These are phyloP conservation scores for Cotesia typhae DNA, from an alignment of 1,140 invertebrate species.

Conservation along the genomic window DNA sequence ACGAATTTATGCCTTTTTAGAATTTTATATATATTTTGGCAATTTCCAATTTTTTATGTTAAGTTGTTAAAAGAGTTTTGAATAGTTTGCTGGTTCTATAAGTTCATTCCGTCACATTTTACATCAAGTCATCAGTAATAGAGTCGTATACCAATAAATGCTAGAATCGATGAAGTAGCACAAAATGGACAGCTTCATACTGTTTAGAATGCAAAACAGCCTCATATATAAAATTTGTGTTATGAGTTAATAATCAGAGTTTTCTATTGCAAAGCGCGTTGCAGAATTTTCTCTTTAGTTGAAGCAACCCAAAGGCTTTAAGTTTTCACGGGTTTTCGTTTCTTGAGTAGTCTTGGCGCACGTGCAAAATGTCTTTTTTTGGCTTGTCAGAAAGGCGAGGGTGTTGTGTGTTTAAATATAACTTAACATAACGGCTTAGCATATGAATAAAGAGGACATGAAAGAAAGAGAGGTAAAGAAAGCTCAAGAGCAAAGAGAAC, in stretches of 20 bases:
- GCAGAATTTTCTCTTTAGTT: background rate
- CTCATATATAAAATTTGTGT: background rate
- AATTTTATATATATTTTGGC: no score
- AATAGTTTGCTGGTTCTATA: no score
- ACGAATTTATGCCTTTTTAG: no score
- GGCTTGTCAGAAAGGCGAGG: conserved; percentile 28
- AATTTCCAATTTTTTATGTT: no score
- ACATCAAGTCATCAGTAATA: no score
- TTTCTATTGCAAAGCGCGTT: no score
- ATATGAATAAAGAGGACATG: background rate
- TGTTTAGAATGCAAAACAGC: no score
- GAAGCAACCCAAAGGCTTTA: background rate
- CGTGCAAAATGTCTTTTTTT: conserved; percentile 26
- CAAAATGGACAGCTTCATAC: no score
- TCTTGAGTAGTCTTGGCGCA: conserved; percentile 1
- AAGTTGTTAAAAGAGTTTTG: no score
- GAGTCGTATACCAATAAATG: no score
- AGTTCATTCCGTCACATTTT: no score
- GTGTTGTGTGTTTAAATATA: conserved; percentile 29
- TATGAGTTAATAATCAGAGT: background rate
- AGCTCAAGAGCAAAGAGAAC: background rate
- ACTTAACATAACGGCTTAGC: background rate
- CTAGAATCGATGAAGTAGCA: no score
- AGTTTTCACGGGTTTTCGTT: conserved; percentile 23
- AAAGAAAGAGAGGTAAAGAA: background rate